These are phyloP conservation scores for Hyperoplus lanceolatus DNA, from an alignment of 2,797 vertebrate species.

Conservation along the genomic window DNA sequence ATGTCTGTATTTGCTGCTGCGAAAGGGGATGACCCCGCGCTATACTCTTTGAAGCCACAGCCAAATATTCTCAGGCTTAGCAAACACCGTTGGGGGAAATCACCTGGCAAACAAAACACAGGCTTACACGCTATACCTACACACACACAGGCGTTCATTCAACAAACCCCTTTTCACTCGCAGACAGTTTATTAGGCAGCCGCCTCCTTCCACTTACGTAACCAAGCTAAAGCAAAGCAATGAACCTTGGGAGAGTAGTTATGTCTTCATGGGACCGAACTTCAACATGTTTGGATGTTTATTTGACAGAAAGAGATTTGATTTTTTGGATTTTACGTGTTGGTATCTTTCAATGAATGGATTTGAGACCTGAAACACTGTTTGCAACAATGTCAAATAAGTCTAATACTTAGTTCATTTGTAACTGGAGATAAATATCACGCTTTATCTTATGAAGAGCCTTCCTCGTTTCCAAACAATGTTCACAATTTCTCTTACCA, in stretches of 20 bases:
- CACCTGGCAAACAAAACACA: slow-evolving; percentile 74
- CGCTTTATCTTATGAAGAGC: not conserved
- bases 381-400: not conserved
- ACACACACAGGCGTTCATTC: slow-evolving; percentile 56
- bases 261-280: slow-evolving; percentile 8
- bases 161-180: slow-evolving; percentile 26
- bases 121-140: slow-evolving; percentile 54
- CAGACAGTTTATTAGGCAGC: slow-evolving; percentile 32
- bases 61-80: slow-evolving; percentile 80
- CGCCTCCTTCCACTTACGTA: slow-evolving; percentile 24
- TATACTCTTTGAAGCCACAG: slow-evolving; percentile 78
- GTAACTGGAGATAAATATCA: slow-evolving; percentile 3
- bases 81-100: slow-evolving; percentile 76
- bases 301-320: slow-evolving; percentile 1
- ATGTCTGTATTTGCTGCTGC: slow-evolving; percentile 79
- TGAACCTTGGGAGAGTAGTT: slow-evolving; percentile 26
- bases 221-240: not conserved
- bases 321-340: not conserved
- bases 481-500: not conserved
- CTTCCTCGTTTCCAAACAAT: not conserved
- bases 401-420: not conserved
- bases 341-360: slow-evolving; percentile 1
- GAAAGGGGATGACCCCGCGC: slow-evolving; percentile 62
- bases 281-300: not conserved
- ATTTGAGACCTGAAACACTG: not conserved